A percentile compares a stretch with the other conserved stretches of the same genome.
These are phyloP conservation scores for Baronia brevicornis DNA, from an alignment of 2,888 invertebrate genomes.

Conservation along the genomic window DNA sequence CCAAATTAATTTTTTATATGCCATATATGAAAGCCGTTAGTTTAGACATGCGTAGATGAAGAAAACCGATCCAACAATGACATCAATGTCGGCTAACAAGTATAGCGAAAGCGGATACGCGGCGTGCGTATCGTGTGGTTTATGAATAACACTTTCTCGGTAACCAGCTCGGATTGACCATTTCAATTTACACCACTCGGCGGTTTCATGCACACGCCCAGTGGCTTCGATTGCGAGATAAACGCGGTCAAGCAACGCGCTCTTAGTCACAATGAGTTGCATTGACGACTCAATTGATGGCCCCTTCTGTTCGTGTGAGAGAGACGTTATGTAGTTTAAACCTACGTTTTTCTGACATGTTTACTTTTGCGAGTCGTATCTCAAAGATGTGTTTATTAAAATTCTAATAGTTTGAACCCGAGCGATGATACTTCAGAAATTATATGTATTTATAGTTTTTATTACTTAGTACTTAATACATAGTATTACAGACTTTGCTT, in stretches of 20 bases:
- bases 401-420: too few species aligned
- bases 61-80: too few species aligned
- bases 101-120: neutral
- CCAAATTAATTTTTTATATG: too few species aligned
- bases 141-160: constrained; percentile 5
- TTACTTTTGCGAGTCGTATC: too few species aligned
- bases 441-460: too few species aligned
- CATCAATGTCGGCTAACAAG: too few species aligned
- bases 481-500: too few species aligned
- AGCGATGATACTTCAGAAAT: too few species aligned
- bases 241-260: neutral
- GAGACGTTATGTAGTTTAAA: neutral
- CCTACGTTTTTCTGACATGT: constrained; percentile 3
- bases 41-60: too few species aligned
- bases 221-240: neutral
- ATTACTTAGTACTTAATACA: too few species aligned
- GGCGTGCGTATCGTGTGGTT: constrained; percentile 1
- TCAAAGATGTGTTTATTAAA: too few species aligned
- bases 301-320: constrained; percentile 22
- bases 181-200: constrained; percentile 9
- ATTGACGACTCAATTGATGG: constrained; percentile 52
- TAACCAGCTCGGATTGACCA: constrained; percentile 6
- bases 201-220: neutral
- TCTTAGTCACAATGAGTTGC: constrained; percentile 46
- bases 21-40: too few species aligned